phyloP scores from a whole-genome alignment of 2,888 invertebrate genomes.

The Hirtodrosophila histrioides region DNA sequence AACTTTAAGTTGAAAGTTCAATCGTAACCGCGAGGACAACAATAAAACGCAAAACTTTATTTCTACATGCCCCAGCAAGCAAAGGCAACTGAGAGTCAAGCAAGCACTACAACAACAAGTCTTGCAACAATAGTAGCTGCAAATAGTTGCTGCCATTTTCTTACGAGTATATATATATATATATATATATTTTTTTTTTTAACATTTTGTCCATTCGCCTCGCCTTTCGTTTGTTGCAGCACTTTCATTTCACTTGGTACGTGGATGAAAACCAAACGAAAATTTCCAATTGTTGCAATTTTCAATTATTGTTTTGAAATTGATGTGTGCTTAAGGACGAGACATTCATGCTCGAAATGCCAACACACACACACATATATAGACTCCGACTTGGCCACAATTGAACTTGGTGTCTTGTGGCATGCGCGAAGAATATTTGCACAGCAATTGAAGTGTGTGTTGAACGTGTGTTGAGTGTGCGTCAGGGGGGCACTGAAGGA shows the following conservation, averaged over 20 bases:
- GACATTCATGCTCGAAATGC: constrained; percentile 64
- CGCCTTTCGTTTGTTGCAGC: constrained; percentile 17
- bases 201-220: constrained; percentile 25
- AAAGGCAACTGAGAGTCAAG: constrained; percentile 43
- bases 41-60: constrained; percentile 60
- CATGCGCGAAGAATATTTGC: constrained; percentile 59
- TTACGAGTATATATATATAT: constrained; percentile 12
- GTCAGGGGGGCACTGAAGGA: background rate
- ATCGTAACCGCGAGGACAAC: constrained; percentile 23
- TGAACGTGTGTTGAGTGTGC: constrained; percentile 45
- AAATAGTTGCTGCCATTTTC: constrained; percentile 39
- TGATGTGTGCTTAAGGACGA: constrained; percentile 74
- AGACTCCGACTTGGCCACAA: constrained; percentile 22
- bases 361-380: constrained; percentile 10
- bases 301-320: constrained; percentile 79
- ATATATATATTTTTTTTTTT: background rate
- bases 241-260: constrained; percentile 44
- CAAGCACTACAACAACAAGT: constrained; percentile 7
- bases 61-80: constrained; percentile 24
- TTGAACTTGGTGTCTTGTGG: constrained; percentile 41
- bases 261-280: constrained; percentile 49
- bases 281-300: constrained; percentile 73
- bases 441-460: constrained; percentile 53
- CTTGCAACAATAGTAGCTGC: constrained; percentile 24
- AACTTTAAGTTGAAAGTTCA: constrained; percentile 23